Evolutionary conservation across 1,140 invertebrate genomes (phyloP).

Genomic region (Magallana ariakensis): DNA sequence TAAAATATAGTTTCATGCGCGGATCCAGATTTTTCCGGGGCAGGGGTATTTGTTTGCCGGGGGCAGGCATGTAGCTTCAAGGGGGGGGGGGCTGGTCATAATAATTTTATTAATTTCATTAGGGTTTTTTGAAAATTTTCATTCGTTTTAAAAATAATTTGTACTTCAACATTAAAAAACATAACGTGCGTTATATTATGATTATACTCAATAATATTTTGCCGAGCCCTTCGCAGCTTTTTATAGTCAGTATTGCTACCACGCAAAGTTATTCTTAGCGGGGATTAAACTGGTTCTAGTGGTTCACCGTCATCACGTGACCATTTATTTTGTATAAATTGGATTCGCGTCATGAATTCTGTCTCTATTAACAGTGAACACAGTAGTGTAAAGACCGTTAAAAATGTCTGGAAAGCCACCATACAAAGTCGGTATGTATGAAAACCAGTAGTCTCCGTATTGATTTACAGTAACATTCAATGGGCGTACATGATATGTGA

Average conservation of each 20-base stretch:
- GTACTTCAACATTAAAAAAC: too few relatives aligned
- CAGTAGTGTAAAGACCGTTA: neutral
- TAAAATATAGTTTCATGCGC: too few relatives aligned
- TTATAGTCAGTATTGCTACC: neutral
- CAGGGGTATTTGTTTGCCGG: too few relatives aligned
- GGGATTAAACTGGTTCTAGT: neutral
- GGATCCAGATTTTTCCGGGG: too few relatives aligned
- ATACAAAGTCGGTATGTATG: slow-evolving; percentile 72
- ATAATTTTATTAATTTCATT: too few relatives aligned
- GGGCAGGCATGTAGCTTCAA: too few relatives aligned
- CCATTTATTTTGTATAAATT: neutral
- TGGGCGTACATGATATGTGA: neutral
- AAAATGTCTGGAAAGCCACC: slow-evolving; percentile 69
- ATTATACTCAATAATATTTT: too few relatives aligned
- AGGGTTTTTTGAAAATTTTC: too few relatives aligned
- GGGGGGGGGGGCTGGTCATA: too few relatives aligned
- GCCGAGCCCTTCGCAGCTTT: neutral
- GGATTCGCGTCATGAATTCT: slow-evolving; percentile 20
- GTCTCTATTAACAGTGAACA: slow-evolving; percentile 18
- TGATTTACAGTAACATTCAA: too few relatives aligned
- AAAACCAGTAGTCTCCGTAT: neutral
- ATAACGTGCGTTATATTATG: too few relatives aligned
- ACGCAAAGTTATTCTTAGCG: neutral
- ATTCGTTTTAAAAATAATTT: too few relatives aligned
- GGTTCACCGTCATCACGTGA: neutral